Base-by-base conservation (phyloP, 92 coral and sea anemone species). In the Nematostella vectensis region DNA sequence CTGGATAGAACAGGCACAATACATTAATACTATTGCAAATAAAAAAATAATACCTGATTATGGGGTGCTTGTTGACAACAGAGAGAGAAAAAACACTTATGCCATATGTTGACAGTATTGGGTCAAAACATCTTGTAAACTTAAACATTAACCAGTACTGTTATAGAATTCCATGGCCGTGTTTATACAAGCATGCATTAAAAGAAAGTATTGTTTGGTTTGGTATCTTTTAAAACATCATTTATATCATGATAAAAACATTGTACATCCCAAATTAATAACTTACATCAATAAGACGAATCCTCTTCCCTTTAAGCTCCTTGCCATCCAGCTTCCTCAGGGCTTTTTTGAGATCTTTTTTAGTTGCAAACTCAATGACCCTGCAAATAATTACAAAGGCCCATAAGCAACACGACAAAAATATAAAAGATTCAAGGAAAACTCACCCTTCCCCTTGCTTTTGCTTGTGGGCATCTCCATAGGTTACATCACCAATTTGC, bases 391-490 rank as follows among this genome's bases (percentile, higher is more conserved):
- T 33, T 6, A 33, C 40, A 33, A 33, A 33, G 15, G 15, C 40
- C 15, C 40, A 6, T 15, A 33, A 33, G 15, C 40, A 33, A 33
- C 40, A 6, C 6, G 8, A 33, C 8, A 33, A 33, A 33, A 33
- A 6, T 33, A 6, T 33, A 15, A 33, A 33, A 33, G 15, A 6
- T 15, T 6, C 40, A 6, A 25, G 38, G 1, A 11, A 19, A 3
- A 58, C 95, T 42, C 44, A 85, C 97, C 97, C 97, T 64, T 89
- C 95, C 44, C 97, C 97, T 42, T 89, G 88, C 47, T 71, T 62
- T 29, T 82, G 95, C 50, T 87, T 85, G 77, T 89, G 97, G 4
- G 97, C 97, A 67, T 89, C 97, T 61, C 97, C 97, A 70, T 89
- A 89, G 3, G 95, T 74, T 44, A 89, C 97, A 31, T 89, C 97